A percentile compares a stretch with the other conserved stretches of the same genome.
phyloP scores from a whole-genome alignment of 2,888 invertebrate species.

The Cenopis cana region DNA sequence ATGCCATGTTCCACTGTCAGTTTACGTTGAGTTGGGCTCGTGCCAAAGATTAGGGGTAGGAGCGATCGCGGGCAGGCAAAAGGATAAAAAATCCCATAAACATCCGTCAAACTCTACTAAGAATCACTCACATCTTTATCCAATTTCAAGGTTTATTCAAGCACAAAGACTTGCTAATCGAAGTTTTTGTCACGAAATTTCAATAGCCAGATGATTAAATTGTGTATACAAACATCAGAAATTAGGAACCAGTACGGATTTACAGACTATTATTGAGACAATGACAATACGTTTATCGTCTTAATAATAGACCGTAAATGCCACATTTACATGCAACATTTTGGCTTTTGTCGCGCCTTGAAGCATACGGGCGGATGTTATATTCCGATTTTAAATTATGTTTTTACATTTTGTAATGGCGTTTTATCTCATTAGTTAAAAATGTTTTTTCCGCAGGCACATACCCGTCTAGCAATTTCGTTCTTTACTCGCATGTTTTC shows the following conservation, averaged over 20 bases:
- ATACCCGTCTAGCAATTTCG: neutral
- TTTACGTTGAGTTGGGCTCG: constrained; percentile 50
- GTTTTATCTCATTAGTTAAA: neutral
- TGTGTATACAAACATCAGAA: neutral
- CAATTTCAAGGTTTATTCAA: too few species aligned
- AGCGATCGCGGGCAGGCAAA: constrained; percentile 16
- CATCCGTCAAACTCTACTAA: neutral
- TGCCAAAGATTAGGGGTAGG: constrained; percentile 51
- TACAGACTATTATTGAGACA: too few species aligned
- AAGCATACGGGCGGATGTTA: too few species aligned
- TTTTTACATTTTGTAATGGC: neutral
- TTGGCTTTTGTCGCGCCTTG: too few species aligned
- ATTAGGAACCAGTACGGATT: neutral
- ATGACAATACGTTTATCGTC: neutral
- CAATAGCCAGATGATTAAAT: neutral
- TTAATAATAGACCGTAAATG: neutral
- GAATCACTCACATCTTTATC: neutral
- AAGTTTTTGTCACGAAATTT: neutral
- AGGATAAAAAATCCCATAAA: constrained; percentile 6
- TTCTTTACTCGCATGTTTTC: neutral
- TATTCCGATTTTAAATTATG: neutral
- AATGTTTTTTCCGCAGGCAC: neutral
- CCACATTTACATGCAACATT: constrained; percentile 1
- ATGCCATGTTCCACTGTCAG: constrained; percentile 59
- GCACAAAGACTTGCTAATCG: neutral